A percentile compares a stretch with the other conserved stretches of the same genome.
Conservation (phyloP, 2,113 vertebrate genomes). For the Apus apus region DNA sequence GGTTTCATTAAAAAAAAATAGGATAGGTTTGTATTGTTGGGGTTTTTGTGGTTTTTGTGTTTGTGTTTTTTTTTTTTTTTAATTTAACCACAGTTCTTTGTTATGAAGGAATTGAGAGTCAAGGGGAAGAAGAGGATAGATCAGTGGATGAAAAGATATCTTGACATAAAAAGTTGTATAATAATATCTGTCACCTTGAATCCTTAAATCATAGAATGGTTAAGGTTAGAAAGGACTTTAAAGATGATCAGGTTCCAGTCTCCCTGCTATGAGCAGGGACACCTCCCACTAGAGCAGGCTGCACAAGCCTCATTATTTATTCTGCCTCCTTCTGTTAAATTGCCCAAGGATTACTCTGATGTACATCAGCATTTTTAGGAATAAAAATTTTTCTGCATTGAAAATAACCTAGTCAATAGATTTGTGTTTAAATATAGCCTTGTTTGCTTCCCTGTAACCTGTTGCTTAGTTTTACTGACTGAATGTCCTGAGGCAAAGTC, state of each 20-base stretch:
- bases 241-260: too few species aligned
- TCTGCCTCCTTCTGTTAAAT: background rate
- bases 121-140: background rate
- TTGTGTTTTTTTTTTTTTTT: background rate
- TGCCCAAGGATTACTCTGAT: background rate
- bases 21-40: too few species aligned
- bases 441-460: constrained; percentile 41
- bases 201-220: background rate
- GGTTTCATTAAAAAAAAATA: too few species aligned
- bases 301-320: background rate
- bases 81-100: background rate
- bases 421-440: constrained; percentile 47
- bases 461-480: constrained; percentile 47
- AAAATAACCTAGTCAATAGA: constrained; percentile 17
- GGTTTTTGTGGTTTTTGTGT: too few species aligned
- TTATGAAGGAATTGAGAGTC: background rate
- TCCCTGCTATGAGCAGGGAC: too few species aligned
- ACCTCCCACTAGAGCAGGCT: too few species aligned
- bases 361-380: background rate
- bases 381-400: background rate
- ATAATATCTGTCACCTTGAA: background rate
- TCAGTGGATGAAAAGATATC: background rate
- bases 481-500: constrained; percentile 50
- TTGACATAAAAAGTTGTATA: background rate
- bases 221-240: too few species aligned